phyloP scores from a whole-genome alignment of 2,888 invertebrate species.

The Asteroscopus sphinx region DNA sequence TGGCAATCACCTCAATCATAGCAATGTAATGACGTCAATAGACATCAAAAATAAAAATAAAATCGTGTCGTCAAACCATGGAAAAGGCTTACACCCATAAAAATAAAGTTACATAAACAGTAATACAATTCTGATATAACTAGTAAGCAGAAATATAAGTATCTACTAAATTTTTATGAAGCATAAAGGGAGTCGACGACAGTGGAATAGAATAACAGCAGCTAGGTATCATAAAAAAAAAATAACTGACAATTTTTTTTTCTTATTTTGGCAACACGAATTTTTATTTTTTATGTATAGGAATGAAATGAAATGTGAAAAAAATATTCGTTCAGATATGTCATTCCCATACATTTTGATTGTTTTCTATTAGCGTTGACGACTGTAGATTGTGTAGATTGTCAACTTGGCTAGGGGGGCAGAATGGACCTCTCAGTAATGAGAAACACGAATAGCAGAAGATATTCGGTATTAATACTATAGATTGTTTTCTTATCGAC shows the following conservation, averaged over 20 bases:
- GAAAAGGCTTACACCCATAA: conserved; percentile 49
- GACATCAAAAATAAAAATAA: conserved; percentile 10
- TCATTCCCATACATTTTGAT: too few relatives aligned
- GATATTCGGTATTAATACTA: too few relatives aligned
- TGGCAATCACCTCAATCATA: neutral
- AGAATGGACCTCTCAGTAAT: too few relatives aligned
- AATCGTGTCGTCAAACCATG: conserved; percentile 7
- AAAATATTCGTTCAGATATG: too few relatives aligned
- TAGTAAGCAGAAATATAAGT: conserved; percentile 68
- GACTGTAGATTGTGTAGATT: too few relatives aligned
- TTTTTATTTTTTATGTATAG: too few relatives aligned
- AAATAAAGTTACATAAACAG: conserved; percentile 63
- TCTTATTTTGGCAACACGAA: conserved; percentile 55
- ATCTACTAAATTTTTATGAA: conserved; percentile 72
- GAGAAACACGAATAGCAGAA: too few relatives aligned
- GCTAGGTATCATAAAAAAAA: conserved; percentile 63
- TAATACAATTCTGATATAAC: conserved; percentile 65
- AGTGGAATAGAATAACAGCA: conserved; percentile 65
- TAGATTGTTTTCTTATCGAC: too few relatives aligned
- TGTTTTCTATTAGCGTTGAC: too few relatives aligned
- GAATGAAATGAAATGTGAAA: too few relatives aligned
- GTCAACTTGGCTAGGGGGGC: too few relatives aligned
- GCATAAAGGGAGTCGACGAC: conserved; percentile 67
- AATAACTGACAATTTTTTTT: conserved; percentile 55
- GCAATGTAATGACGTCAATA: neutral